phyloP scores from a whole-genome alignment of 2,888 invertebrate genomes.

The Polydrusus tereticollis region DNA sequence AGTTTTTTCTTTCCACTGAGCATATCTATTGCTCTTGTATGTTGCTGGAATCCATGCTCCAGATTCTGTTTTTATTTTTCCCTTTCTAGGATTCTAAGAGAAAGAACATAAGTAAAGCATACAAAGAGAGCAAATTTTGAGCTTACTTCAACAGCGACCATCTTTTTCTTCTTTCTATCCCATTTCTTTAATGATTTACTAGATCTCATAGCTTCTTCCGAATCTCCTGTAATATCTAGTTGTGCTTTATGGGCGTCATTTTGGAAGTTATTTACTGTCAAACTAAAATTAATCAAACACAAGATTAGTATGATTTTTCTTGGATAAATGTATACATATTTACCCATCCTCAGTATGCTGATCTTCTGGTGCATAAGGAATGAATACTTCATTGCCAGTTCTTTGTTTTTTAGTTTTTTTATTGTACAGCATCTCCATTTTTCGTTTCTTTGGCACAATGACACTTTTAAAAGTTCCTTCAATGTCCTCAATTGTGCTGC shows the following conservation, averaged over 20 bases:
- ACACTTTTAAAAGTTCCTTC: conserved; percentile 72
- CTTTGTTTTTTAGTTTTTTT: conserved; percentile 71
- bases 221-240: conserved; percentile 88
- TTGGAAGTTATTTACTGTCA: conserved; percentile 84
- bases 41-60: conserved; percentile 95
- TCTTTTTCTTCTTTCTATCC: conserved; percentile 97
- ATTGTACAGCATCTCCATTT: conserved; percentile 71
- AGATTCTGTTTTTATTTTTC: conserved; percentile 94
- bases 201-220: conserved; percentile 74
- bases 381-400: conserved; percentile 81
- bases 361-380: conserved; percentile 88
- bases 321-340: conserved; percentile 51
- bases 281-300: conserved; percentile 65
- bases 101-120: conserved; percentile 11
- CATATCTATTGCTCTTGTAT: conserved; percentile 92
- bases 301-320: neutral
- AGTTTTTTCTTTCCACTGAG: conserved; percentile 86
- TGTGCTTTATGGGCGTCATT: conserved; percentile 83
- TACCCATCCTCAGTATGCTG: conserved; percentile 88
- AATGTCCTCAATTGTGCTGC: conserved; percentile 71
- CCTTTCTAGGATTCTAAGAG: conserved; percentile 70
- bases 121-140: neutral
- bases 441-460: conserved; percentile 70
- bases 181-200: conserved; percentile 80
- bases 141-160: conserved; percentile 80